These are phyloP conservation scores for Gobio occitaniae DNA, from an alignment of 2,797 vertebrate species.

Conservation along the genomic window DNA sequence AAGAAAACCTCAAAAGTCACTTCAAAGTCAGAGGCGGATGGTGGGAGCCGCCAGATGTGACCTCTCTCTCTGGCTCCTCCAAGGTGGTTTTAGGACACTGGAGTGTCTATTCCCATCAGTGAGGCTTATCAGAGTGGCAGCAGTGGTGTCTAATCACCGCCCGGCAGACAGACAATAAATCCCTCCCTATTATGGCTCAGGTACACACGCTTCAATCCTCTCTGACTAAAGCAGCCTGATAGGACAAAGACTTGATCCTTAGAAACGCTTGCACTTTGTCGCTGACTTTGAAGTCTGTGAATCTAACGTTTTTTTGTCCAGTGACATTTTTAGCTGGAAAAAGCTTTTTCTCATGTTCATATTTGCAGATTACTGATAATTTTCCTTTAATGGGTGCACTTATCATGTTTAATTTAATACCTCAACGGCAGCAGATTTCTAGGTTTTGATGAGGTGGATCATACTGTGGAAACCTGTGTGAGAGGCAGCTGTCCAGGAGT, in stretches of 20 bases:
- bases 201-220: slow-evolving; percentile 55
- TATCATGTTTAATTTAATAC: slow-evolving; percentile 83
- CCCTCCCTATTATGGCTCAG: slow-evolving; percentile 63
- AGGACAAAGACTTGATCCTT: slow-evolving; percentile 45
- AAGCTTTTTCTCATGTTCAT: slow-evolving; percentile 31
- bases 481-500: slow-evolving; percentile 20
- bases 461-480: slow-evolving; percentile 6
- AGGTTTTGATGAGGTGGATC: slow-evolving; percentile 74
- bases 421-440: slow-evolving; percentile 76
- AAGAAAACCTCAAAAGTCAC: slow-evolving; percentile 60
- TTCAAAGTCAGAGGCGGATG: slow-evolving; percentile 60
- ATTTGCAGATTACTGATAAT: slow-evolving; percentile 73
- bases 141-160: slow-evolving; percentile 76
- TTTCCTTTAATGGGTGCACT: slow-evolving; percentile 82
- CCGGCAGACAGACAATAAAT: slow-evolving; percentile 70
- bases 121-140: slow-evolving; percentile 78
- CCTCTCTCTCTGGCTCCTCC: slow-evolving; percentile 48
- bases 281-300: slow-evolving; percentile 36
- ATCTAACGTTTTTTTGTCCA: not conserved
- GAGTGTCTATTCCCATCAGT: slow-evolving; percentile 67
- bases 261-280: slow-evolving; percentile 42
- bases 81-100: slow-evolving; percentile 67
- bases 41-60: slow-evolving; percentile 53
- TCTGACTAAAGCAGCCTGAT: slow-evolving; percentile 47
- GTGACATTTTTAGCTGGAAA: slow-evolving; percentile 36